These are phyloP conservation scores for Trachymyrmex cornetzi DNA, from an alignment of 1,140 invertebrate genomes.

Conservation along the genomic window DNA sequence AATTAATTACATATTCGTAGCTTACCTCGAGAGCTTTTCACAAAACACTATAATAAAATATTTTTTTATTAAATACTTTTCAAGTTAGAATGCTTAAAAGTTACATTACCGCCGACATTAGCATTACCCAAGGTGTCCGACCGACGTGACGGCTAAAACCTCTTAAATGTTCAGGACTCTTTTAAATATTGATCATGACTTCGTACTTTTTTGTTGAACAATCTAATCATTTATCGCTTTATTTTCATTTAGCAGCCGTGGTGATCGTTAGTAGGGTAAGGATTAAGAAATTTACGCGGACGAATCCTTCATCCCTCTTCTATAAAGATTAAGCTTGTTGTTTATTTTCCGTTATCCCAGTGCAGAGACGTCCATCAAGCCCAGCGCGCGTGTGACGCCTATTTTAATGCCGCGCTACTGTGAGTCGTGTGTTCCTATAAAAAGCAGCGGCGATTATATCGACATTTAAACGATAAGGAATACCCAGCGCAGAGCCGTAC, in stretches of 20 bases:
- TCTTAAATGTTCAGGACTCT: no score
- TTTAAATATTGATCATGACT: no score
- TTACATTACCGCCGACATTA: no score
- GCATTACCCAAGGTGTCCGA: no score
- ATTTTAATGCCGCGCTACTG: not conserved
- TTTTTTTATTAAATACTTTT: no score
- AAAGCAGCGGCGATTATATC: conserved; percentile 49
- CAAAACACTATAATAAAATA: no score
- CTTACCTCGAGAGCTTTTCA: no score
- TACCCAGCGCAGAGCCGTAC: not conserved
- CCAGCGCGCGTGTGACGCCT: not conserved
- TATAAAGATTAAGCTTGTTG: not conserved
- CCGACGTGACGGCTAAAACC: no score
- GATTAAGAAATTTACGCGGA: not conserved
- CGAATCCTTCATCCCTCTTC: not conserved
- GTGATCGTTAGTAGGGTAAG: not conserved
- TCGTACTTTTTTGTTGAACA: not conserved
- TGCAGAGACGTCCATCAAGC: not conserved
- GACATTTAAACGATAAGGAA: conserved; percentile 60
- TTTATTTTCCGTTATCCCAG: not conserved
- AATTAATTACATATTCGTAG: no score
- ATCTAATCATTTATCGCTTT: not conserved
- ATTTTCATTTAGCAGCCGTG: not conserved
- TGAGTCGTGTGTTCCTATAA: not conserved
- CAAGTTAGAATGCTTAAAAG: no score